Evolutionary conservation across 30 jellyfish, hydroid and myxozoan species (phyloP).

Genomic region (Rhopilema esculentum): DNA sequence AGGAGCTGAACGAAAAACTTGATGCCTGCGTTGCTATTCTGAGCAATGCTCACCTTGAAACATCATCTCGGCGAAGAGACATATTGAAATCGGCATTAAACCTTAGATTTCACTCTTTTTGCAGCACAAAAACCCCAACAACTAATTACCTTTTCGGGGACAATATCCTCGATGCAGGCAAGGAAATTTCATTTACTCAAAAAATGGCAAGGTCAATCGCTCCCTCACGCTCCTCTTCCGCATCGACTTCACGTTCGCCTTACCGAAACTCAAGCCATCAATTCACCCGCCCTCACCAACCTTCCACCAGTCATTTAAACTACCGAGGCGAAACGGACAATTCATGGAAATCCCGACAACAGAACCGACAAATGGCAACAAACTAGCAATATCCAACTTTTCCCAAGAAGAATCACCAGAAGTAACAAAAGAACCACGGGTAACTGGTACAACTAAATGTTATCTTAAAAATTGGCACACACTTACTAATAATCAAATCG

Average conservation of each 20-base stretch:
- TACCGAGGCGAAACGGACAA: conserved; percentile 11
- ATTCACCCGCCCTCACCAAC: no score
- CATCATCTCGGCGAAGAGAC: conserved; percentile 14
- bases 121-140: conserved; percentile 4
- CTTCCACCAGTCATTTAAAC: no score
- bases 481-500: conserved; percentile 5
- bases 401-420: not conserved
- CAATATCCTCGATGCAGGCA: conserved; percentile 1
- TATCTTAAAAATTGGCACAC: not conserved
- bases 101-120: conserved; percentile 3
- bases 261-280: no score
- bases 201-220: not conserved
- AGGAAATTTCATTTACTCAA: not conserved
- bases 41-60: conserved; percentile 13
- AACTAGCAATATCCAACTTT: not conserved
- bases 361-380: not conserved
- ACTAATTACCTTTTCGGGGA: conserved; percentile 25
- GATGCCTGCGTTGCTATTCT: conserved; percentile 3
- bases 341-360: conserved; percentile 14
- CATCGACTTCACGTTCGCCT: no score
- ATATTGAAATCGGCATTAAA: conserved; percentile 7
- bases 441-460: conserved; percentile 16
- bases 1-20: not conserved
- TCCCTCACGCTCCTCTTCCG: not conserved
- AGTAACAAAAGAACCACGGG: not conserved